A percentile compares a stretch with the other conserved stretches of the same genome.
Evolutionary conservation across 2,888 invertebrate species (phyloP).

Genomic region (Agrochola macilenta): DNA sequence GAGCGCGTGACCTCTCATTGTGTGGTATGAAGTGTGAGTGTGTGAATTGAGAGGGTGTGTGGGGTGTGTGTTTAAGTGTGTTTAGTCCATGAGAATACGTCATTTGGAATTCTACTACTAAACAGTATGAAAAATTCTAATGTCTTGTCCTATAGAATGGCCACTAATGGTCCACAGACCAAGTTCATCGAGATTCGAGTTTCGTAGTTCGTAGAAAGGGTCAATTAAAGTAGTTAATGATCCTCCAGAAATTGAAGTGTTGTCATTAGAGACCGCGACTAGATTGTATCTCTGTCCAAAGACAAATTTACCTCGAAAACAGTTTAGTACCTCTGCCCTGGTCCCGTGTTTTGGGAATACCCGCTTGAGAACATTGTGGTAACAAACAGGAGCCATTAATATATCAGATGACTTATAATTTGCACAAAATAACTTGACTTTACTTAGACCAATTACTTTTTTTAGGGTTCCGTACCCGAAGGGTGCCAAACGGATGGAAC

Average conservation of each 20-base stretch:
- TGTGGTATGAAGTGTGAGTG: no score
- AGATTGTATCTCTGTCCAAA: conserved; percentile 28
- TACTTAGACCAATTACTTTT: no score
- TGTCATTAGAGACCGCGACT: conserved; percentile 36
- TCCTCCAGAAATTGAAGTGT: conserved; percentile 41
- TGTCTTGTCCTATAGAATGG: neutral
- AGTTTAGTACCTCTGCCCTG: conserved; percentile 12
- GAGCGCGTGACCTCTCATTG: no score
- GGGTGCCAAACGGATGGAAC: no score
- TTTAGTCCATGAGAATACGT: no score
- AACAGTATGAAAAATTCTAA: neutral
- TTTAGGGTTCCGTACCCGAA: no score
- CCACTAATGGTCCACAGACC: conserved; percentile 16
- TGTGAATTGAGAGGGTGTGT: no score
- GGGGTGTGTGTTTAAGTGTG: no score
- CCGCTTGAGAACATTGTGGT: neutral
- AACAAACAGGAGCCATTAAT: neutral
- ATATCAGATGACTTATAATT: no score
- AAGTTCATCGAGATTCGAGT: conserved; percentile 44
- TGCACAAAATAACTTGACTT: no score
- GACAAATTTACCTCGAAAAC: conserved; percentile 47
- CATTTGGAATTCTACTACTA: neutral
- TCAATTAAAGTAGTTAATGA: conserved; percentile 54
- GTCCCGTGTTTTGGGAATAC: neutral
- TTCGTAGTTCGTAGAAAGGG: conserved; percentile 29